Percentiles rank a stretch among this genome's conserved stretches.
These are phyloP conservation scores for Coelopa frigida DNA, from an alignment of 1,140 invertebrate genomes.

Conservation along the genomic window DNA sequence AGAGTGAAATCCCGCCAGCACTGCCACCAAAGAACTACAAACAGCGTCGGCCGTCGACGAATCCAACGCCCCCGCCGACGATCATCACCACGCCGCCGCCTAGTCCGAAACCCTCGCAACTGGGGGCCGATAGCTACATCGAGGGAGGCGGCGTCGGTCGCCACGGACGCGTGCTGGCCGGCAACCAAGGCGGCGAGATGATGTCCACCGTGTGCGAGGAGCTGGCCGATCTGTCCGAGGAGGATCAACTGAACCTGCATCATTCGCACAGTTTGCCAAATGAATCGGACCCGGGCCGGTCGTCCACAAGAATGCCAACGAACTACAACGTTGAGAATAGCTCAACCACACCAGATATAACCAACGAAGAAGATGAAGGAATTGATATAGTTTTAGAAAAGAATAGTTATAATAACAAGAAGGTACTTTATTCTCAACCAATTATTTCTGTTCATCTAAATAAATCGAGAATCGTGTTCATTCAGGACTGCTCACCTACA, in stretches of 20 bases:
- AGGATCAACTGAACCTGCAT: conserved; percentile 12
- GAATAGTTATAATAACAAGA: conserved; percentile 21
- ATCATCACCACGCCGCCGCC: conserved; percentile 37
- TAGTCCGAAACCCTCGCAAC: conserved; percentile 32
- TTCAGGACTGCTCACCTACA: no score
- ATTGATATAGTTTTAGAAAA: conserved; percentile 38
- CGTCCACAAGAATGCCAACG: conserved; percentile 18
- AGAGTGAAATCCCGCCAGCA: conserved; percentile 58
- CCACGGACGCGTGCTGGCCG: conserved; percentile 5
- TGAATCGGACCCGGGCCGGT: conserved; percentile 10
- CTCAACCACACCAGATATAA: conserved; percentile 1
- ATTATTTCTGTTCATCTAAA: no score
- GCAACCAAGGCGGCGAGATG: conserved; percentile 7
- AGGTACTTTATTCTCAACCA: no score
- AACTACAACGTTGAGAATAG: conserved; percentile 16
- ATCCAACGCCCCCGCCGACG: conserved; percentile 18
- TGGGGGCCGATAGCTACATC: conserved; percentile 6
- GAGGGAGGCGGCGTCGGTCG: conserved; percentile 2
- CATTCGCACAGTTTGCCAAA: conserved; percentile 32
- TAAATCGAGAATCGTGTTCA: no score
- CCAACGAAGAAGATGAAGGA: conserved; percentile 23
- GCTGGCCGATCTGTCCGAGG: conserved; percentile 19
- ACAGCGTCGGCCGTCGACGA: conserved; percentile 20
- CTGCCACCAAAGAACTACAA: conserved; percentile 63
- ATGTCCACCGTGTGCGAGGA: conserved; percentile 40